These are phyloP conservation scores for Helleia helle DNA, from an alignment of 2,888 invertebrate species.

Conservation along the genomic window DNA sequence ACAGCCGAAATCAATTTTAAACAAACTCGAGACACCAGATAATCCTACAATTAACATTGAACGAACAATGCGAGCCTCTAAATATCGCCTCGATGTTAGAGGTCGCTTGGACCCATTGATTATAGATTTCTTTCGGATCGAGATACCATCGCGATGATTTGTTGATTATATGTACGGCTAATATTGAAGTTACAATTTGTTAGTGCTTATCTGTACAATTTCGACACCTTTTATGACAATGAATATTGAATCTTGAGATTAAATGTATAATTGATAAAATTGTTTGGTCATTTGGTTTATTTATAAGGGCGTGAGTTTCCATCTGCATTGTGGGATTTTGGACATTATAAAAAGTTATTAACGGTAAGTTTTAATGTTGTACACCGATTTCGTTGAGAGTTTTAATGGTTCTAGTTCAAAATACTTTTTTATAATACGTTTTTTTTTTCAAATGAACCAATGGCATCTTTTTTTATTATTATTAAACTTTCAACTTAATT, in stretches of 20 bases:
- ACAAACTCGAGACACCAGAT: conserved; percentile 68
- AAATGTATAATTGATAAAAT: not conserved
- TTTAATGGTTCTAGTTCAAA: no score
- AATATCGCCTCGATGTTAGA: conserved; percentile 54
- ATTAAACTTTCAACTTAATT: no score
- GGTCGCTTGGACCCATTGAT: conserved; percentile 52
- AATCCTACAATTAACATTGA: conserved; percentile 50
- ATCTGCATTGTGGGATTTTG: no score
- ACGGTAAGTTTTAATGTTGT: no score
- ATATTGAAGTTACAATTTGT: conserved; percentile 70
- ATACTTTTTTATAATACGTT: no score
- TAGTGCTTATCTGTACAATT: conserved; percentile 36
- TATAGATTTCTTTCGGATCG: conserved; percentile 58
- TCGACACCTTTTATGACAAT: conserved; percentile 2
- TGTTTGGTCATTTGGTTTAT: no score
- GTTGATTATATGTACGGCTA: conserved; percentile 59
- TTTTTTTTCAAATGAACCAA: no score
- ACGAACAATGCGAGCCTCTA: conserved; percentile 54
- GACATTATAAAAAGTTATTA: no score
- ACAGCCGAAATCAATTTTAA: conserved; percentile 70
- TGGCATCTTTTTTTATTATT: no score
- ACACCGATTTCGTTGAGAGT: no score
- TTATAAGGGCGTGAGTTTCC: no score
- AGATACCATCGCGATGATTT: conserved; percentile 68
- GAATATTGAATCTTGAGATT: no score